These are phyloP conservation scores for Zygothrica quintamaculata DNA, from an alignment of 2,888 invertebrate species.

Conservation along the genomic window DNA sequence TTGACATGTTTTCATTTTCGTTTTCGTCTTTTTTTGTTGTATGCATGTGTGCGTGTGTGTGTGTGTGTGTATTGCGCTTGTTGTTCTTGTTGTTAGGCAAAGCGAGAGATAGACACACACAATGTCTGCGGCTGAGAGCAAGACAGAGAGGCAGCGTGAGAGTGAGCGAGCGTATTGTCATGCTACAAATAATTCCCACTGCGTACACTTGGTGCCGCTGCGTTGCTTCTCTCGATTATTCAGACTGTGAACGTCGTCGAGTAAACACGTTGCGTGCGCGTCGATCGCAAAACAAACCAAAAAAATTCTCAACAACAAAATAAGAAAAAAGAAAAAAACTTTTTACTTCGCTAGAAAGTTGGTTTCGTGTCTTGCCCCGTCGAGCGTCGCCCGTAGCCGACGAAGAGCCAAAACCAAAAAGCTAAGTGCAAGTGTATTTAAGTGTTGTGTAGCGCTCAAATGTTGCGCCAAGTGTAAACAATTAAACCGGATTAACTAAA, in stretches of 20 bases:
- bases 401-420: slow-evolving; percentile 9
- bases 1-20: slow-evolving; percentile 47
- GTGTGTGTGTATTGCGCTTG: too few species aligned
- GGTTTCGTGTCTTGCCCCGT: slow-evolving; percentile 38
- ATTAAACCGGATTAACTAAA: slow-evolving; percentile 41
- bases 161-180: slow-evolving; percentile 10
- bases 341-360: slow-evolving; percentile 49
- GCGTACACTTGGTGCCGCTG: slow-evolving; percentile 78
- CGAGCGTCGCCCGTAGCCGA: slow-evolving; percentile 6
- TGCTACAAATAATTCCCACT: slow-evolving; percentile 60
- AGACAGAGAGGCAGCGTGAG: slow-evolving; percentile 22
- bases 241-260: slow-evolving; percentile 84
- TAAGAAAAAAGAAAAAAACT: slow-evolving; percentile 10
- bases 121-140: slow-evolving; percentile 14
- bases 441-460: slow-evolving; percentile 43
- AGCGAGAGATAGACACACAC: slow-evolving; percentile 37
- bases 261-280: slow-evolving; percentile 81
- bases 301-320: slow-evolving; percentile 2
- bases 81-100: slow-evolving; percentile 15
- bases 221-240: slow-evolving; percentile 81
- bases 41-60: too few species aligned
- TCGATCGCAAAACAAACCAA: slow-evolving; percentile 58
- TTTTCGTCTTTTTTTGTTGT: too few species aligned
- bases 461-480: slow-evolving; percentile 57
- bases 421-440: slow-evolving; percentile 37